Evolutionary conservation across 1,140 invertebrate genomes (phyloP), one percentile per base, ranked within the genome.

Genomic region (Catajapyx aquilonaris): DNA sequence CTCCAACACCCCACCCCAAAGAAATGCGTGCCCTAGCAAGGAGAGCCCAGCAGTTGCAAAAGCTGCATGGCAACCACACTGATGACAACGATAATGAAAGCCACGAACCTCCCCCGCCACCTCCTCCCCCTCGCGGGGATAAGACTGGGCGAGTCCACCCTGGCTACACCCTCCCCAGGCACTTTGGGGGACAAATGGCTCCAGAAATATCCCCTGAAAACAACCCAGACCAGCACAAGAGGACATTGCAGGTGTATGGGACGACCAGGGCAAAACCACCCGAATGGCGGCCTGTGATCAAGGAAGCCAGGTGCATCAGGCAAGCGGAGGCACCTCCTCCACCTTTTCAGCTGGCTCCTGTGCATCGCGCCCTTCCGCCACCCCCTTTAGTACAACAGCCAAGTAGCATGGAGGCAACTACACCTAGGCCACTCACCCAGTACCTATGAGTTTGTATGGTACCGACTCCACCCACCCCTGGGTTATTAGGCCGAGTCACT

Each of bases 1-100:
- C 79, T 39, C 84, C 85, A 20, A 91, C 85, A 41, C 87, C 87
- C 20, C 88, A 90, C 56, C 83, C 86, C 32, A 91, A 91, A 65
- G 86, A 91, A 59, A 66, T 91, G 44, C 69, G 76, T 49, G 79
- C 73, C 44, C 69, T 84, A 52, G 78, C 80, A 17, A 78, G 79
- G 53, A 80, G 51, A 16, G 33, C 4, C 2, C 33, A 17, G 33
- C n/a, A 17, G n/a, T 4, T 34, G 32, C 5, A 33, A 19, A 19
- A 34, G 33, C n/a, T 17, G n/a, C 33, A 33, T 9, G 7, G 7
- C 15, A 15, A 33, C 5, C 10, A 7, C 10, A 7, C 5, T 7
- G 32, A 17, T 10, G 7, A 5, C 17, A 11, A 5, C 10, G 5
- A 5, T 33, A 16, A 15, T 33, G 17, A 15, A 11, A 15, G 13